phyloP scores from a whole-genome alignment of 2,797 vertebrate species.

The Argyrosomus regius region DNA sequence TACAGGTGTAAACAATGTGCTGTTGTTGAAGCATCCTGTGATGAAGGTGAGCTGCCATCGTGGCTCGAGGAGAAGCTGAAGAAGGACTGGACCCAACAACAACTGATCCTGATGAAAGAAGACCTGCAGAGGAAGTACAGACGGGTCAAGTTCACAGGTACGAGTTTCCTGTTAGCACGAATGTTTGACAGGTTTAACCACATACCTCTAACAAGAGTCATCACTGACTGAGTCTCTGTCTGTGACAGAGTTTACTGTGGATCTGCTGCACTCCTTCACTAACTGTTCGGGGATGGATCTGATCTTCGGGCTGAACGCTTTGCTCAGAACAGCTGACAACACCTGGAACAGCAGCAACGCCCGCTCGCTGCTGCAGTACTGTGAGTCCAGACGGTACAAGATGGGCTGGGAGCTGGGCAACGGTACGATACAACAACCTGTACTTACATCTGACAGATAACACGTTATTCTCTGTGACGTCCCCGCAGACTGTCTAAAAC shows the following conservation, averaged over 20 bases:
- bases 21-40: slow-evolving; percentile 72
- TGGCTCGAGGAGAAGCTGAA: slow-evolving; percentile 82
- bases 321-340: slow-evolving; percentile 86
- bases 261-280: slow-evolving; percentile 90
- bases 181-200: too few species aligned
- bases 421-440: slow-evolving; percentile 54
- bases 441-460: too few species aligned
- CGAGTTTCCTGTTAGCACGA: too few species aligned
- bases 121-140: slow-evolving; percentile 79
- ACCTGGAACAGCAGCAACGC: slow-evolving; percentile 93
- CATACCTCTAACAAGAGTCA: too few species aligned
- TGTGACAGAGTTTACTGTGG: slow-evolving; percentile 87
- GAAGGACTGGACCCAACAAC: slow-evolving; percentile 86
- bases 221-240: too few species aligned
- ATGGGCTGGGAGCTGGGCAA: slow-evolving; percentile 98
- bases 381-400: slow-evolving; percentile 84
- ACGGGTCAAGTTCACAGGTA: slow-evolving; percentile 90
- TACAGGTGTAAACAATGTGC: too few species aligned
- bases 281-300: slow-evolving; percentile 91
- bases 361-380: slow-evolving; percentile 87
- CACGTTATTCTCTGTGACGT: too few species aligned
- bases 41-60: slow-evolving; percentile 61
- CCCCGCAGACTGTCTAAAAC: too few species aligned
- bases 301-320: slow-evolving; percentile 94
- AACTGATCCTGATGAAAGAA: slow-evolving; percentile 83